Evolutionary conservation across 2,113 vertebrate species (phyloP).

Genomic region (Zapus hudsonius): DNA sequence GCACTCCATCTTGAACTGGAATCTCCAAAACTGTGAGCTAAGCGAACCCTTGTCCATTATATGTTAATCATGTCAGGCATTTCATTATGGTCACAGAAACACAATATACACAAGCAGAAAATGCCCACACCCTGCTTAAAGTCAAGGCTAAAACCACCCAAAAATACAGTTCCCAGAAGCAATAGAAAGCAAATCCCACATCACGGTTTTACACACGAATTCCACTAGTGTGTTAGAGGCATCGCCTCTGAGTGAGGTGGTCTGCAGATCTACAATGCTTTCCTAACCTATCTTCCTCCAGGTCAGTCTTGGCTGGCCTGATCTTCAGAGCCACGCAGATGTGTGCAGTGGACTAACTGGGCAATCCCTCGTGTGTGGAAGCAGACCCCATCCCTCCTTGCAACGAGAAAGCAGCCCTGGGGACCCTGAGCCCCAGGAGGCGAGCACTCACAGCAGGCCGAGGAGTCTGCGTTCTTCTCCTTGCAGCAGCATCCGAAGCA

Average conservation of each 20-base stretch:
- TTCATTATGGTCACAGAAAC: neutral
- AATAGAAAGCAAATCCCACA: neutral
- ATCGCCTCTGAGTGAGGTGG: neutral
- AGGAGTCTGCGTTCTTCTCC: constrained; percentile 62
- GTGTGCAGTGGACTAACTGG: rapidly evolving
- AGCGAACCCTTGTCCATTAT: neutral
- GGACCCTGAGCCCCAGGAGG: rapidly evolving
- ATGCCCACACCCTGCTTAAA: neutral
- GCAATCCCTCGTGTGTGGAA: rapidly evolving
- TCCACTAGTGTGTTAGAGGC: rapidly evolving
- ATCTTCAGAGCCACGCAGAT: rapidly evolving
- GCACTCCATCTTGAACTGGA: neutral
- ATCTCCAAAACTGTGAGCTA: neutral
- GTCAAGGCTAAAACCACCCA: rapidly evolving
- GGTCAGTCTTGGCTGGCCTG: neutral
- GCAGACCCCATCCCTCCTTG: rapidly evolving
- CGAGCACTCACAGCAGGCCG: constrained; percentile 84
- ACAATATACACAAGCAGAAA: neutral
- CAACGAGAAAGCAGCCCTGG: no score
- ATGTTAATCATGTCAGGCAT: neutral
- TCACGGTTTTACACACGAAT: no score
- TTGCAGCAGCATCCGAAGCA: constrained; percentile 85
- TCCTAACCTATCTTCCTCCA: neutral
- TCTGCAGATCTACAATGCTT: neutral
- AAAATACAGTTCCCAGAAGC: neutral